Base-by-base conservation (phyloP, 2,888 invertebrate genomes). In the Drosophila crucigera region DNA sequence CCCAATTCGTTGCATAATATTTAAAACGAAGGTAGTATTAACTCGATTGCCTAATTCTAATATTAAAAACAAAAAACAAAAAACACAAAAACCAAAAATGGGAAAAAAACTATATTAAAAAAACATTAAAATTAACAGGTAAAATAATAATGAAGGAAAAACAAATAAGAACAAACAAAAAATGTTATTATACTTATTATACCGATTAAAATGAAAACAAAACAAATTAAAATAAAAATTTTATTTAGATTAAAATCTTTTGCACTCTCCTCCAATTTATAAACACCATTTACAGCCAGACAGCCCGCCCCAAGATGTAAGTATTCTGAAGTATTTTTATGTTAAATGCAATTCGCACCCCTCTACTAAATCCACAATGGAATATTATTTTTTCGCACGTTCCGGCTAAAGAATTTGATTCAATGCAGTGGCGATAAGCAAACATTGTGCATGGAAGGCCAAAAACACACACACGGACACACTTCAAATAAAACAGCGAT, bases 181-280 rank as follows among this genome's bases (percentile, higher is more conserved):
- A 91, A 91, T 92, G 92, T 92, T 92, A 92, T 92, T 92, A 91
- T 91, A 91, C 91, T 91, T 92, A 92, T 91, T 91, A 91, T 91
- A 87, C 91, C 80, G 91, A 92, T 84, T 86, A 91, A 92, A 82
- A 92, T 91, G 91, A 91, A 92, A 91, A 89, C 88, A 91, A 89
- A 86, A 84, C 90, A 85, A 88, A 90, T 85, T 88, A 85, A 85
- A 90, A 92, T 91, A 91, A 90, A 92, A 91, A 92, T 92, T 92
- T 92, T 92, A 92, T 92, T 92, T 92, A 92, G 92, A 92, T 91
- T 92, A 92, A 83, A 75, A 62, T 47, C 39, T 76, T 75, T 71
- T 56, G 84, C 84, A 83, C 89, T 85, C 67, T 54, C 61, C 62
- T 56, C 37, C 28, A 65, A 71, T 60, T 19, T 10, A 47, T 56